Base-by-base conservation (phyloP, 1,140 invertebrate genomes). In the Megalopta genalis region DNA sequence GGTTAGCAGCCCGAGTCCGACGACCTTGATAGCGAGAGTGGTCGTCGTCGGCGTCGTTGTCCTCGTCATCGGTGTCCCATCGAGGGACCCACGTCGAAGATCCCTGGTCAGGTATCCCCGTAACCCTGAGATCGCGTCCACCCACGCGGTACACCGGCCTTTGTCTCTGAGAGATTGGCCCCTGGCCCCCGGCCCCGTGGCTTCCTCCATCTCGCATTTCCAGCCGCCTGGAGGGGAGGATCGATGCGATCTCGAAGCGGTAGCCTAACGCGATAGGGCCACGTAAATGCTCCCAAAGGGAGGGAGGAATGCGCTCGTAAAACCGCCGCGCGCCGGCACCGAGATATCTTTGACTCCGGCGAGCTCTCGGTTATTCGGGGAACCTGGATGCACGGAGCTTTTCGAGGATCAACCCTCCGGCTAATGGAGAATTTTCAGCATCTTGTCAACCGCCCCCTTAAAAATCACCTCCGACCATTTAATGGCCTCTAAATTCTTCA, bases 1-100 rank as follows among this genome's bases (percentile, higher is more conserved):
- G n/a, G 23, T n/a, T 6, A 71, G 57, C 54, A 60, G 39, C 59
- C 63, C 63, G 68, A 74, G 85, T 86, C 87, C 49, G 85, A 82
- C 87, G 89, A 88, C 89, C 89, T 90, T 90, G 87, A 89, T 88
- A 87, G 80, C 79, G 83, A 83, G 83, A 83, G 73, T 80, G 81
- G 82, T 82, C 78, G 70, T 79, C 74, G 86, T 80, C 80, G 80
- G 77, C 76, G 63, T 14, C 7, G 52, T 32, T 65, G 46, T 74
- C 62, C 71, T 62, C 62, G 62, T 66, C 63, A 66, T 27, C 72
- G 60, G 27, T 21, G 32, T 74, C 32, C 46, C 9, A 14, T 42
- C 32, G 63, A 18, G 21, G 21, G 23, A 68, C 74, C 18, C 64
- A 54, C 77, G 71, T 80, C 81, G 37, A 6, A 18, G n/a, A 25